These are phyloP conservation scores for Paratilapia polleni DNA, from an alignment of 2,113 vertebrate species.

Conservation along the genomic window DNA sequence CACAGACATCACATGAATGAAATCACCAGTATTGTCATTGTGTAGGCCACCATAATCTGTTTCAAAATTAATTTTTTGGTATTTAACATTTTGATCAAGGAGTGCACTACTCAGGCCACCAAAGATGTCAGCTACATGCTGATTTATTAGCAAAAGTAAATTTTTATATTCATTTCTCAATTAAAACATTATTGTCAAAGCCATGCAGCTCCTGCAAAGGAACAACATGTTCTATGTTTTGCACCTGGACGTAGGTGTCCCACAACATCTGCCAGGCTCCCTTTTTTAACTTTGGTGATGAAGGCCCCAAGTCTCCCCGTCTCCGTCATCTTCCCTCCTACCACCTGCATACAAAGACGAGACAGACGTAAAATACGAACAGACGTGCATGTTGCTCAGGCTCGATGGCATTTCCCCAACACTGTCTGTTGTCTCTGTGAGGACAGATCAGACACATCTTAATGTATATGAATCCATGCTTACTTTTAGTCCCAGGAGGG, in stretches of 20 bases:
- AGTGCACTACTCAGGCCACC: not conserved
- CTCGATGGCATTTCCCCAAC: not conserved
- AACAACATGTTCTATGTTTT: not conserved
- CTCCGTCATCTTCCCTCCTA: slow-evolving; percentile 97
- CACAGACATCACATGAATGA: not conserved
- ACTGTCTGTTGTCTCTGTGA: not conserved
- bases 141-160: not conserved
- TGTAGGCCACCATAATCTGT: not conserved
- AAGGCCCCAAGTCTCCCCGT: slow-evolving; percentile 96
- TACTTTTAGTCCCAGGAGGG: slow-evolving; percentile 94
- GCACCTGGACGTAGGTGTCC: slow-evolving; percentile 96
- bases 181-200: not conserved
- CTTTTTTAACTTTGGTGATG: slow-evolving; percentile 99
- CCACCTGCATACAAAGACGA: slow-evolving; percentile 82
- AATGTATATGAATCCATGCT: slow-evolving; percentile 56
- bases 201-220: not conserved
- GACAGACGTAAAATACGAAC: not conserved
- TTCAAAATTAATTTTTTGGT: not conserved
- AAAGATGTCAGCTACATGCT: not conserved
- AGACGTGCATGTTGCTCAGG: not conserved
- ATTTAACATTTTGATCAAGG: not conserved
- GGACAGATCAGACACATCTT: not conserved
- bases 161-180: not conserved
- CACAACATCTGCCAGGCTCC: slow-evolving; percentile 96
- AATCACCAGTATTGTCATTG: not conserved